Conservation (phyloP, 2,888 invertebrate genomes). For the Brachyptera risi region DNA sequence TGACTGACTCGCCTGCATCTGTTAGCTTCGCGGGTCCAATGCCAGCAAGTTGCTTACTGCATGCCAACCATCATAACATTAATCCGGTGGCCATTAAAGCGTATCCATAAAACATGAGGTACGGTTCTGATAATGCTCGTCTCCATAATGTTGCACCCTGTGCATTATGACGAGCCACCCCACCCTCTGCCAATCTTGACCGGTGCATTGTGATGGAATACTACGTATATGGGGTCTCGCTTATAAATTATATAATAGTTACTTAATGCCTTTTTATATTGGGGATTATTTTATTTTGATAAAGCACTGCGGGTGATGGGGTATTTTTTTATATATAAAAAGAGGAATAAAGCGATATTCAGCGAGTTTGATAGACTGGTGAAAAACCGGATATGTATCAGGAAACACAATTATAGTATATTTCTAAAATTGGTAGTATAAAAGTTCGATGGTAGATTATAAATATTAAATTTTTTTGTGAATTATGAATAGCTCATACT, state of each 20-base stretch:
- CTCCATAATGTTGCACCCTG: slow-evolving; percentile 14
- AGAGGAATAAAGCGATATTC: too few relatives aligned
- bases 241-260: slow-evolving; percentile 18
- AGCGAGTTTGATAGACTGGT: too few relatives aligned
- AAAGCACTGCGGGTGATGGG: slow-evolving; percentile 1
- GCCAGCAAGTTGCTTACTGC: slow-evolving; percentile 8
- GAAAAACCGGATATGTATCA: too few relatives aligned
- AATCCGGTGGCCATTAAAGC: slow-evolving; percentile 34
- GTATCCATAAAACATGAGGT: slow-evolving; percentile 35
- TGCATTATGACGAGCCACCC: slow-evolving; percentile 6
- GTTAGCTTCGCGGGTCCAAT: slow-evolving; percentile 8
- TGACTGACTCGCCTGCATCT: slow-evolving; percentile 20
- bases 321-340: too few relatives aligned
- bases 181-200: slow-evolving; percentile 20
- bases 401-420: too few relatives aligned
- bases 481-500: too few relatives aligned
- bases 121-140: slow-evolving; percentile 22
- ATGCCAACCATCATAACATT: slow-evolving; percentile 33
- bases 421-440: too few relatives aligned
- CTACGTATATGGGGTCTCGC: background rate
- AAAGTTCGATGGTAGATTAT: too few relatives aligned
- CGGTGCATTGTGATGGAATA: slow-evolving; percentile 1
- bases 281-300: slow-evolving; percentile 6
- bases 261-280: slow-evolving; percentile 15
- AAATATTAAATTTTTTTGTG: too few relatives aligned